Percentiles rank a stretch among this genome's conserved stretches.
Evolutionary conservation across 64 coral and sea anemone species (phyloP).

Genomic region (Actinia tenebrosa): DNA sequence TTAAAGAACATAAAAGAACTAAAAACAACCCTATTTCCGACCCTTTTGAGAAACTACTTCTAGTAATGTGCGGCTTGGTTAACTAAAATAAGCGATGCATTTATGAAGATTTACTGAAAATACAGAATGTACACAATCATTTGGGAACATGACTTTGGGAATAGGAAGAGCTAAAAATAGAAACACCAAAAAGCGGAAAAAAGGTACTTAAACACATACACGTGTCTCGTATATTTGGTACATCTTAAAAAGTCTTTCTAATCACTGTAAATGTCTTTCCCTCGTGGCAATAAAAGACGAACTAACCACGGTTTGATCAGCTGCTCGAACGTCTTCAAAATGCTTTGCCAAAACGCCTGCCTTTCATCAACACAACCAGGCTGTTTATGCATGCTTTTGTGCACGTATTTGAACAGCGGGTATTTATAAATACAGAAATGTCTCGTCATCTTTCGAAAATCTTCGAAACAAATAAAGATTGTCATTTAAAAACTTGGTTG

Average conservation of each 20-base stretch:
- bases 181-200: neutral
- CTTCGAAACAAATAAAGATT: neutral
- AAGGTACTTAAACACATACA: neutral
- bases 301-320: neutral
- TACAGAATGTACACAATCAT: too few species aligned
- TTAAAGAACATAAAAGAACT: neutral
- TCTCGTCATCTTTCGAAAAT: neutral
- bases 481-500: neutral
- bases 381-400: neutral
- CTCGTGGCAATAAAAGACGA: neutral
- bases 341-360: neutral
- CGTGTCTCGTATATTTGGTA: neutral
- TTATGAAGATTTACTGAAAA: neutral
- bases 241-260: neutral
- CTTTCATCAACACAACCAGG: neutral
- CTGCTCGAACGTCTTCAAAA: neutral
- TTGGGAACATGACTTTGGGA: too few species aligned
- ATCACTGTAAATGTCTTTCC: neutral
- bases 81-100: neutral
- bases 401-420: slow-evolving; percentile 3
- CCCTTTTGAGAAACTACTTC: neutral
- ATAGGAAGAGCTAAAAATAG: neutral
- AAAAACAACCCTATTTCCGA: slow-evolving; percentile 12
- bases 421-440: neutral
- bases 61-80: neutral